These are phyloP conservation scores for Rhinoderma darwinii DNA, from an alignment of 2,113 vertebrate genomes.

Conservation along the genomic window DNA sequence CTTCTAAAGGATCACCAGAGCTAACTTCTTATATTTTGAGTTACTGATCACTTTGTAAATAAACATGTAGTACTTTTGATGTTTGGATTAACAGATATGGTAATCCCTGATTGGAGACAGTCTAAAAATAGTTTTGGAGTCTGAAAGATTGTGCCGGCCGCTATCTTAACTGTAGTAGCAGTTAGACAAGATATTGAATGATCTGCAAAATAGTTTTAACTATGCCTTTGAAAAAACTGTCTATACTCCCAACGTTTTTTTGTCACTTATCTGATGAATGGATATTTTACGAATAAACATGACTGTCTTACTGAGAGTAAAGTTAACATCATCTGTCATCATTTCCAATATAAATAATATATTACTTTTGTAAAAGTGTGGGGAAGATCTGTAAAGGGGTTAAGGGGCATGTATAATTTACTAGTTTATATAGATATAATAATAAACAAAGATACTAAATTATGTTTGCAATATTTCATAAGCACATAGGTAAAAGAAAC, in stretches of 20 bases:
- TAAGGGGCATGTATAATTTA: background rate
- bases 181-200: background rate
- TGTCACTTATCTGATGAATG: background rate
- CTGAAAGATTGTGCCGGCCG: background rate
- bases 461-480: no score
- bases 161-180: background rate
- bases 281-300: background rate
- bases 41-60: conserved; percentile 40
- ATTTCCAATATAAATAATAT: background rate
- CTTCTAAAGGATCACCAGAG: conserved; percentile 38
- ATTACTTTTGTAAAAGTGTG: no score
- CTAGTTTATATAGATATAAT: no score
- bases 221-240: background rate
- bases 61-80: conserved; percentile 38
- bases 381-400: no score
- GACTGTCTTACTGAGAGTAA: background rate
- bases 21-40: background rate
- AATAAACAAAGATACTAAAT: no score
- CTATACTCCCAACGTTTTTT: background rate
- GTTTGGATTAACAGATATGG: conserved; percentile 8
- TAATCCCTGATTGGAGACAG: conserved; percentile 16
- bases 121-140: conserved; percentile 12
- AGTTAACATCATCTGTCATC: background rate
- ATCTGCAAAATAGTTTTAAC: background rate
- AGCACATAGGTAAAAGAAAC: no score